phyloP scores from a whole-genome alignment of 2,113 vertebrate species.

The Erinaceus europaeus region DNA sequence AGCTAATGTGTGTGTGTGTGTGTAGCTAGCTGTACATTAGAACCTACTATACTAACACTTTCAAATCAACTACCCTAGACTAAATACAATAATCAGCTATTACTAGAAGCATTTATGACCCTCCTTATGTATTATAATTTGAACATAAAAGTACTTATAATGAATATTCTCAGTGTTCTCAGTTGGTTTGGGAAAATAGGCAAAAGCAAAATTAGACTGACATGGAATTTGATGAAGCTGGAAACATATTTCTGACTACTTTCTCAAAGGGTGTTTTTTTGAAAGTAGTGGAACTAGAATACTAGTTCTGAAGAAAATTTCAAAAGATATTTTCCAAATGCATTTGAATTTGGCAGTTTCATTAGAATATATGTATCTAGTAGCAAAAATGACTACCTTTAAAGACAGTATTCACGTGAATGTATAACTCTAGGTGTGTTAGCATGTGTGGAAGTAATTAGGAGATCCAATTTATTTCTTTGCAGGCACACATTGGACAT shows the following conservation, averaged over 20 bases:
- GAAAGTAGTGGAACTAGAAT: neutral
- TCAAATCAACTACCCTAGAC: neutral
- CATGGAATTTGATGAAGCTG: neutral
- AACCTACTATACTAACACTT: neutral
- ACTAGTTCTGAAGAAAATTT: slow-evolving; percentile 29
- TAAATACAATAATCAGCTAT: neutral
- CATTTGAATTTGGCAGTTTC: slow-evolving; percentile 37
- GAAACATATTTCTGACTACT: neutral
- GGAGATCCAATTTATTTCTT: slow-evolving; percentile 57
- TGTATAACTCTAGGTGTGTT: slow-evolving; percentile 45
- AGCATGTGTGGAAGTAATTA: slow-evolving; percentile 38
- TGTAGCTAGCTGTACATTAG: too few species aligned
- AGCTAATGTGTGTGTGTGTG: too few species aligned
- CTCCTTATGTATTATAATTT: neutral
- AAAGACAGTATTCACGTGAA: slow-evolving; percentile 51
- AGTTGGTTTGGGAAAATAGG: slow-evolving; percentile 11
- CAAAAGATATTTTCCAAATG: slow-evolving; percentile 33
- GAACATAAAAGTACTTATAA: neutral
- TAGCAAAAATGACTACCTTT: slow-evolving; percentile 40
- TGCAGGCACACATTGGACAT: neutral
- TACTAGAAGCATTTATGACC: neutral
- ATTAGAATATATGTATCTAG: slow-evolving; percentile 44
- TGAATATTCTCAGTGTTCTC: neutral
- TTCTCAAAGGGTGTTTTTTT: neutral
- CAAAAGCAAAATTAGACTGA: slow-evolving; percentile 26